These are phyloP conservation scores for Grammomys dolichurus DNA, from an alignment of 2,113 vertebrate genomes.

Conservation along the genomic window DNA sequence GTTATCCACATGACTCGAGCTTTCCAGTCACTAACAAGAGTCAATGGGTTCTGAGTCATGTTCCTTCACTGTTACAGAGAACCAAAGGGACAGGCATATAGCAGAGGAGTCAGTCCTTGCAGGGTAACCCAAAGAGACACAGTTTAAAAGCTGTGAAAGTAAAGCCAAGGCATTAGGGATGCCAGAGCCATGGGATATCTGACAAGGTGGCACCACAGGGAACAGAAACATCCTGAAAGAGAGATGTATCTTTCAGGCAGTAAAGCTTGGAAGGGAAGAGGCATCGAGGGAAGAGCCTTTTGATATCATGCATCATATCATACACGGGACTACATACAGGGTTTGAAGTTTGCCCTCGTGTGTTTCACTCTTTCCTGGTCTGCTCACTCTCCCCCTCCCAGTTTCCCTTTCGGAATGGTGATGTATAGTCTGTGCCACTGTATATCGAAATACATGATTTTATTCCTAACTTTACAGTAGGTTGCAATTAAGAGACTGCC, in stretches of 20 bases:
- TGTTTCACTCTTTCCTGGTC: not conserved
- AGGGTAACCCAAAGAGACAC: not conserved
- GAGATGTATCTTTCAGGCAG: not conserved
- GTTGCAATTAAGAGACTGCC: not conserved
- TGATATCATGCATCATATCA: too few species aligned
- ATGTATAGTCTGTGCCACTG: not conserved
- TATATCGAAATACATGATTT: not conserved
- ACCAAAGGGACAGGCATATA: not conserved
- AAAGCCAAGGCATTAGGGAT: not conserved
- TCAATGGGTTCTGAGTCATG: not conserved
- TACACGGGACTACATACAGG: not conserved
- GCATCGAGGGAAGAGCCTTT: not conserved
- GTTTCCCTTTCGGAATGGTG: not conserved
- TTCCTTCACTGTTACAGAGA: not conserved
- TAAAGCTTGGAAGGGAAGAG: not conserved
- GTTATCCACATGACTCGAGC: not conserved
- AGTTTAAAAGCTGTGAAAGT: not conserved
- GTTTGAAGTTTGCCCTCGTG: not conserved
- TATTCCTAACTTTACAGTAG: not conserved
- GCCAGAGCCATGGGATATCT: not conserved
- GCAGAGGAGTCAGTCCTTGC: not conserved
- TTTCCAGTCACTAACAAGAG: not conserved
- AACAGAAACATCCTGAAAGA: not conserved
- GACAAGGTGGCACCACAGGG: not conserved
- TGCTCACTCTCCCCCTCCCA: not conserved